Conservation (phyloP, 2,113 vertebrate genomes). For the Sinocyclocheilus anophthalmus region DNA sequence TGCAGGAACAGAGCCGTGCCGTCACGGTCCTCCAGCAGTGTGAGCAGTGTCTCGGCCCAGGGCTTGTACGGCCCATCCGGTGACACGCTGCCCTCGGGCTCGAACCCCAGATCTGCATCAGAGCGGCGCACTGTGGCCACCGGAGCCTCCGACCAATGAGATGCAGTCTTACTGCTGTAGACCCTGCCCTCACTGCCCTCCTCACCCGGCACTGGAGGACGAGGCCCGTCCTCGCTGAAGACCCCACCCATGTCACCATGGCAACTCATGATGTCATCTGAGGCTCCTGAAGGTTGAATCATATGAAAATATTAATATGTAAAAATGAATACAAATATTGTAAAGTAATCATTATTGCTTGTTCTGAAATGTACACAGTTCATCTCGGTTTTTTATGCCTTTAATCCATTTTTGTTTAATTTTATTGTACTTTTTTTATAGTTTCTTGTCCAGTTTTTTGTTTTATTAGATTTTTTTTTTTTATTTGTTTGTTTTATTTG, state of each 20-base stretch:
- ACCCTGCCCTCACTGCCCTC: conserved; percentile 78
- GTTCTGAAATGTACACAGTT: too few relatives aligned
- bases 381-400: too few relatives aligned
- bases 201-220: conserved; percentile 94
- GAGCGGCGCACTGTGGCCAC: conserved; percentile 86
- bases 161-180: conserved; percentile 74
- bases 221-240: conserved; percentile 72
- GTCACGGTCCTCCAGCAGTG: conserved; percentile 92
- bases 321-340: too few relatives aligned
- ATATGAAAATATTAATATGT: background rate
- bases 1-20: conserved; percentile 91
- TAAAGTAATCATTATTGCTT: too few relatives aligned
- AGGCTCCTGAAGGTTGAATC: conserved; percentile 8
- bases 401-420: too few relatives aligned
- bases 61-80: conserved; percentile 90
- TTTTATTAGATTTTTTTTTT: too few relatives aligned
- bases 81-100: conserved; percentile 92
- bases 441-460: too few relatives aligned
- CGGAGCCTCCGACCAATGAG: conserved; percentile 76
- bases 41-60: conserved; percentile 94
- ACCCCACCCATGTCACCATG: conserved; percentile 74
- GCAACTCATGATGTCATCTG: conserved; percentile 82
- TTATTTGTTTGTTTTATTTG: too few relatives aligned
- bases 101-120: conserved; percentile 91
- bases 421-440: too few relatives aligned